Percentiles rank a stretch among this genome's conserved stretches.
phyloP scores from a whole-genome alignment of 1,140 invertebrate genomes.

The Drosophila novamexicana region DNA sequence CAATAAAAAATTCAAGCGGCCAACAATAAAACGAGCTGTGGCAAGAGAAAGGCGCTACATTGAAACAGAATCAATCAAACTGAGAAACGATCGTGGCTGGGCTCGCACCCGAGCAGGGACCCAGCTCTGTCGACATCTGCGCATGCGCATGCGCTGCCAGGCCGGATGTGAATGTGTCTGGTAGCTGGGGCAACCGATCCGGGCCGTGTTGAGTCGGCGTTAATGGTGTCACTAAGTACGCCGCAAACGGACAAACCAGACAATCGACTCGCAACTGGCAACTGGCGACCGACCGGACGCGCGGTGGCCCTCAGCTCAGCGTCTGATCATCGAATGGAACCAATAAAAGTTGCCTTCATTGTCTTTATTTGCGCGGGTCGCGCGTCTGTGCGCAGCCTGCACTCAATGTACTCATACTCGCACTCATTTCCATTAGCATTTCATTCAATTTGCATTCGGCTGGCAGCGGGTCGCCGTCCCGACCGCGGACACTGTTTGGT shows the following conservation, averaged over 20 bases:
- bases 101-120: slow-evolving; percentile 12
- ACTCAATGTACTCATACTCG: slow-evolving; percentile 32
- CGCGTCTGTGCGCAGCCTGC: slow-evolving; percentile 52
- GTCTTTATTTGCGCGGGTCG: slow-evolving; percentile 76
- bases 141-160: slow-evolving; percentile 59
- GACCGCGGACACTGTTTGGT: slow-evolving; percentile 54
- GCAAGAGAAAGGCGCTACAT: slow-evolving; percentile 73
- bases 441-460: slow-evolving; percentile 79
- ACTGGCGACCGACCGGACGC: slow-evolving; percentile 42
- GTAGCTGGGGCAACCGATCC: slow-evolving; percentile 23
- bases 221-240: slow-evolving; percentile 83
- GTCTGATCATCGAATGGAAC: slow-evolving; percentile 84
- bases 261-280: slow-evolving; percentile 8
- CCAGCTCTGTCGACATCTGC: slow-evolving; percentile 48
- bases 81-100: slow-evolving; percentile 31
- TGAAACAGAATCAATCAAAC: slow-evolving; percentile 79
- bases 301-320: slow-evolving; percentile 29
- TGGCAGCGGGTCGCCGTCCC: slow-evolving; percentile 11
- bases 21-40: slow-evolving; percentile 56
- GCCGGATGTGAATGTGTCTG: slow-evolving; percentile 74
- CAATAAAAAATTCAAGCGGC: slow-evolving; percentile 73
- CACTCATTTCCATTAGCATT: slow-evolving; percentile 69
- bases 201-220: slow-evolving; percentile 38
- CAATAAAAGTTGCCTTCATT: slow-evolving; percentile 83
- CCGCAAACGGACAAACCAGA: slow-evolving; percentile 52